Evolutionary conservation across 2,888 invertebrate species (phyloP), one percentile per base, ranked within the genome.

Genomic region (Neuroscelio doddi): DNA sequence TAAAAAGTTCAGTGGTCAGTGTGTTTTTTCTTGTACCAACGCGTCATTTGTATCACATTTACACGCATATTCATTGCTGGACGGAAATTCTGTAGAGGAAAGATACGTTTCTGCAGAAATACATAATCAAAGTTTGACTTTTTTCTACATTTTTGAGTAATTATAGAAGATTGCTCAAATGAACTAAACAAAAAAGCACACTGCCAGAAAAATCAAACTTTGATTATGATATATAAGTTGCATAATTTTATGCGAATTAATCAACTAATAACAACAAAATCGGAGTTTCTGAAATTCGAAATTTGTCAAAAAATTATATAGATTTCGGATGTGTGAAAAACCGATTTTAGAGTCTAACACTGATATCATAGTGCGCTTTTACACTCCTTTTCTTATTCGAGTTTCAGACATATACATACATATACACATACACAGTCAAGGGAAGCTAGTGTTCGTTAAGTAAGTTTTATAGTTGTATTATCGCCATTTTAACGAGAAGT

Each of bases 391-490:
- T 34, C 14, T 34, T 14, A 34, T 34, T 7, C 34, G 14, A 34
- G 34, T 34, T 12, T 34, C 7, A 30, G 30, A 34, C 34, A 34
- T 12, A 34, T 14, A 9, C n/a, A 30, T n/a, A 30, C 30, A 30
- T 10, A 30, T 3, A 34, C 2, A 38, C 38, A 38, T 4, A 17
- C 38, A 38, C 38, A 38, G 38, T 34, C 34, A 34, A 10, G 34
- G 14, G 14, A 34, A 34, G 34, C 34, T 34, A 34, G 34, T 34
- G 34, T 38, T 38, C 17, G 15, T 16, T 17, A 17, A 38, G 16
- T 38, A 38, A 34, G 34, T n/a, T 21, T 21, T 21, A 34, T 34
- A 34, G 34, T 34, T 12, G 38, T 38, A 38, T 38, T 38, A 17
- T 38, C 38, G 38, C 38, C 17, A 38, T 38, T 38, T 17, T 16